Percentiles rank a stretch among this genome's conserved stretches.
Evolutionary conservation across 2,113 vertebrate species (phyloP).

Genomic region (Neomonachus schauinslandi): DNA sequence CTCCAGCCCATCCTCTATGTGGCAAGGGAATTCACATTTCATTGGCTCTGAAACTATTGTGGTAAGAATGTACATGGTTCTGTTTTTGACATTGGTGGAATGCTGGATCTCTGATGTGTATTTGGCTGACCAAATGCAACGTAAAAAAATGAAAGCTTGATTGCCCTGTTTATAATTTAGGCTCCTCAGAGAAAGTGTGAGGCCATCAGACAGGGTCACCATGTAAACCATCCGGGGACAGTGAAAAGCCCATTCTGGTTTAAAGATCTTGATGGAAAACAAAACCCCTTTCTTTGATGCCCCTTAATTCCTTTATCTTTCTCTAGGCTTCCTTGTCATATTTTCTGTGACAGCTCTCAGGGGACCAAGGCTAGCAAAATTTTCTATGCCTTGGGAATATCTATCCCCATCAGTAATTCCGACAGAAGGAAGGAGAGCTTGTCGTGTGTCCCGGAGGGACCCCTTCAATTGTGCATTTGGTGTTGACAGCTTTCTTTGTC

Average conservation of each 20-base stretch:
- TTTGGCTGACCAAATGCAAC: neutral
- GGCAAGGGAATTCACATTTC: neutral
- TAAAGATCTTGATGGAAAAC: constrained; percentile 46
- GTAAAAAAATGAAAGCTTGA: neutral
- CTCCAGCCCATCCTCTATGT: neutral
- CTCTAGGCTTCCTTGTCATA: constrained; percentile 58
- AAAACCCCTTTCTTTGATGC: constrained; percentile 61
- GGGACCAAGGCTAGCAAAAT: constrained; percentile 61
- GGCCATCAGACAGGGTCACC: neutral
- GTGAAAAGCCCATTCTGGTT: neutral
- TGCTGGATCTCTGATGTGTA: neutral
- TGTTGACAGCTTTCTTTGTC: constrained; percentile 62
- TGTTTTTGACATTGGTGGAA: neutral
- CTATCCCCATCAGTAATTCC: constrained; percentile 68
- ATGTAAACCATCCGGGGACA: neutral
- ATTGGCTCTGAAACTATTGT: neutral
- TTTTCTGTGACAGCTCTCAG: constrained; percentile 70
- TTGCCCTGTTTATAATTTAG: neutral
- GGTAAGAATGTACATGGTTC: neutral
- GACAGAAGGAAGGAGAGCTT: constrained; percentile 56
- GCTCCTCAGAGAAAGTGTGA: neutral
- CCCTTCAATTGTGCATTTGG: constrained; percentile 65
- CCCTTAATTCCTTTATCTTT: constrained; percentile 62
- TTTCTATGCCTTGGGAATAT: constrained; percentile 69
- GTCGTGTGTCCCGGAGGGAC: constrained; percentile 26